These are phyloP conservation scores for Drosophila truncata DNA, from an alignment of 1,140 invertebrate genomes.

Conservation along the genomic window DNA sequence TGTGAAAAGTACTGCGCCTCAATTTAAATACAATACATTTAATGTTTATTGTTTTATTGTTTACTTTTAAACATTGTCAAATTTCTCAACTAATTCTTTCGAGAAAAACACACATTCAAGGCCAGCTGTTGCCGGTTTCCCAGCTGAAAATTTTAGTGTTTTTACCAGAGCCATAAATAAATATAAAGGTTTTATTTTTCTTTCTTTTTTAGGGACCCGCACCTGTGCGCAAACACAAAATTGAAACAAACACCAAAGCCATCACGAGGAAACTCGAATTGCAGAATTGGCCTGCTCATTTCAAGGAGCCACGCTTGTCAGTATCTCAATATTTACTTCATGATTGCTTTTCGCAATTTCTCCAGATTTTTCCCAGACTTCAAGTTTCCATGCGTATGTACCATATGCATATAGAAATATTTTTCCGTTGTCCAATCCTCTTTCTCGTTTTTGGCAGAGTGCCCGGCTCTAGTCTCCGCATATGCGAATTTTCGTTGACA, in stretches of 20 bases:
- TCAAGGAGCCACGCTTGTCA: slow-evolving; percentile 18
- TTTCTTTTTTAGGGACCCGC: slow-evolving; percentile 11
- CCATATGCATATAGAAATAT: slow-evolving; percentile 37
- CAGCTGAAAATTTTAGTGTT: slow-evolving; percentile 69
- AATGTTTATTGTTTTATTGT: background rate
- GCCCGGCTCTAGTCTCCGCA: slow-evolving; percentile 17
- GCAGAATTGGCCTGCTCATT: slow-evolving; percentile 12
- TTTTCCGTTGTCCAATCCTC: slow-evolving; percentile 24
- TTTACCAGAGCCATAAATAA: slow-evolving; percentile 53
- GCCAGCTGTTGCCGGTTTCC: background rate
- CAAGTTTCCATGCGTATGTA: slow-evolving; percentile 19
- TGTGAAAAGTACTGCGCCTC: background rate
- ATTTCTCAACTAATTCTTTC: background rate
- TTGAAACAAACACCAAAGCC: slow-evolving; percentile 24
- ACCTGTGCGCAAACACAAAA: slow-evolving; percentile 12
- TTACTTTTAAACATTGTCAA: background rate
- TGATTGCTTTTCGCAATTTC: slow-evolving; percentile 63
- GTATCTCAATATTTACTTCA: slow-evolving; percentile 53
- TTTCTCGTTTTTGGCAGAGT: slow-evolving; percentile 38
- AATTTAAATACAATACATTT: background rate
- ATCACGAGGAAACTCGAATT: background rate
- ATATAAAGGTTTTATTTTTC: slow-evolving; percentile 33
- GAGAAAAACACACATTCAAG: background rate
- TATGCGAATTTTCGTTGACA: slow-evolving; percentile 47
- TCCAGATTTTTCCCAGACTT: slow-evolving; percentile 43